Percentiles rank a stretch among this genome's conserved stretches.
phyloP scores from a whole-genome alignment of 2,888 invertebrate species.

The Ennomos fuscantarius region DNA sequence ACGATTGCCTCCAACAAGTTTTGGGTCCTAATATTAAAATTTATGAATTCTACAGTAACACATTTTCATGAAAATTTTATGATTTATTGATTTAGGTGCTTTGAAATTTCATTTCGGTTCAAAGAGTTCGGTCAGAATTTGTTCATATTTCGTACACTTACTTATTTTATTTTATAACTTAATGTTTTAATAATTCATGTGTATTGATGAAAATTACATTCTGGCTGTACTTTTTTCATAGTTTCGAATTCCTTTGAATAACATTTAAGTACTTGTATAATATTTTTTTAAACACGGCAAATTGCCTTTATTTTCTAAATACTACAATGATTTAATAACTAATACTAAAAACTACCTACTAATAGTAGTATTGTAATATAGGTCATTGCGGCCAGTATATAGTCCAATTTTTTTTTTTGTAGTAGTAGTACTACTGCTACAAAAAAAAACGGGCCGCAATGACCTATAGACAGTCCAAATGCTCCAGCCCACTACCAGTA shows the following conservation, averaged over 20 bases:
- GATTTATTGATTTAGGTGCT: conserved; percentile 20
- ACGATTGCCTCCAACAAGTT: conserved; percentile 17
- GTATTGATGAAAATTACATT: conserved; percentile 2
- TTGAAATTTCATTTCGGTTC: conserved; percentile 27
- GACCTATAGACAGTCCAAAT: too few species aligned
- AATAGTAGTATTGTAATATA: too few species aligned
- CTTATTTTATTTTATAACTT: conserved; percentile 14
- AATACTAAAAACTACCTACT: too few species aligned
- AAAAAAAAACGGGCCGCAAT: too few species aligned
- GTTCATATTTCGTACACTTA: conserved; percentile 10
- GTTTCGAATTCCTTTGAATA: neutral
- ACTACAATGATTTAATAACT: too few species aligned
- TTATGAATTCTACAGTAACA: conserved; percentile 10
- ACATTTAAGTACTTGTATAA: too few species aligned
- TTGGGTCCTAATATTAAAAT: conserved; percentile 8
- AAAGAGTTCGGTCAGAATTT: conserved; percentile 24
- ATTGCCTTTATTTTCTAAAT: too few species aligned
- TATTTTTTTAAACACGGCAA: too few species aligned
- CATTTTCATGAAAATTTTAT: conserved; percentile 25
- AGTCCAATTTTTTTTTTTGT: too few species aligned
- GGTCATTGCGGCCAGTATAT: too few species aligned
- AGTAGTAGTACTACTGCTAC: too few species aligned
- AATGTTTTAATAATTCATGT: conserved; percentile 16
- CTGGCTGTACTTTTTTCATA: neutral
- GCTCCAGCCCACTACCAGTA: too few species aligned